Evolutionary conservation across 2,797 vertebrate species (phyloP).

Genomic region (Microhierax caerulescens): DNA sequence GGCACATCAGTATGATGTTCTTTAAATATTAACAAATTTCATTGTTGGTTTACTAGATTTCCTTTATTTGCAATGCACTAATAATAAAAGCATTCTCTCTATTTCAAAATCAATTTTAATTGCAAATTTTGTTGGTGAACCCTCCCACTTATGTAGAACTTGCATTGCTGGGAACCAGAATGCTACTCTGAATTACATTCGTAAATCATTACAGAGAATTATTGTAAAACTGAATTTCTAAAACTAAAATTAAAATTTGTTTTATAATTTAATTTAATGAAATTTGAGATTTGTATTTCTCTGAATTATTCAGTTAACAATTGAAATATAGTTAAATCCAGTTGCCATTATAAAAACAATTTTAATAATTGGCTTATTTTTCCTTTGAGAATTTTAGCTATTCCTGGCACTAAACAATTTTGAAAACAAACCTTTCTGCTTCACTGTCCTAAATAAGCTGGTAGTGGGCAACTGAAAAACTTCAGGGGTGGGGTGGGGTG

Average conservation of each 20-base stretch:
- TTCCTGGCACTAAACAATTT: not conserved
- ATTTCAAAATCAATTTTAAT: not conserved
- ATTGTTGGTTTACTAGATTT: not conserved
- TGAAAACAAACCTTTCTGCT: not conserved
- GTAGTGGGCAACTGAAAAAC: not conserved
- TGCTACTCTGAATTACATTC: not conserved
- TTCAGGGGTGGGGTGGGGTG: rapidly evolving
- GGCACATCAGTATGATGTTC: not conserved
- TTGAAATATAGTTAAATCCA: not conserved
- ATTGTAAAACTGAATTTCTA: not conserved
- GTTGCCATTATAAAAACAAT: not conserved
- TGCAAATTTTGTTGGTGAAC: not conserved
- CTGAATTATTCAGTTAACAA: not conserved
- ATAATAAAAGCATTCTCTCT: not conserved
- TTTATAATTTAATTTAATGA: not conserved
- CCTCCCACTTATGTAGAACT: not conserved
- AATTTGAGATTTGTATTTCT: not conserved
- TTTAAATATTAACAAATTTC: not conserved
- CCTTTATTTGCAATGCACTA: not conserved
- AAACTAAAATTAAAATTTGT: not conserved
- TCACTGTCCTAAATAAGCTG: not conserved
- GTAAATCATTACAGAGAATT: not conserved
- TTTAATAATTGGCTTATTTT: not conserved
- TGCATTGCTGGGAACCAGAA: not conserved
- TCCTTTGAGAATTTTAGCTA: not conserved